Conservation (phyloP, 2,113 vertebrate species). For the Cyphomyrus discorhynchus region DNA sequence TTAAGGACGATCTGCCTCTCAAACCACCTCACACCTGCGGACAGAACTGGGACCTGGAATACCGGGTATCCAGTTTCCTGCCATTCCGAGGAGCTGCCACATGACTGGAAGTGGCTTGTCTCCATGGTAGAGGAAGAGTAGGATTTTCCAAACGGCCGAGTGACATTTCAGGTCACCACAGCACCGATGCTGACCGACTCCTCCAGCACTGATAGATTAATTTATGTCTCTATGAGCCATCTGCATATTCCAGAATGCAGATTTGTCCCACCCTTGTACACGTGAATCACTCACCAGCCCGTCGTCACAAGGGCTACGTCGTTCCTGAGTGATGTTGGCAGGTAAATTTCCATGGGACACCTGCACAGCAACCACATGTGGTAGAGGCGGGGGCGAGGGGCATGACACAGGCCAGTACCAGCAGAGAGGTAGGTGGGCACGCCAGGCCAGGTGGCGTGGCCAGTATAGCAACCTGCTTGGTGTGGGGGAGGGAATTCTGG, state of each 20-base stretch:
- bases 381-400: background rate
- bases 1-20: background rate
- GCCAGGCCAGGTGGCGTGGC: background rate
- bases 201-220: background rate
- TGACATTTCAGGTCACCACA: background rate
- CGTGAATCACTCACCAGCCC: background rate
- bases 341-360: background rate
- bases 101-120: background rate
- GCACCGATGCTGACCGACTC: background rate
- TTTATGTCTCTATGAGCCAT: background rate
- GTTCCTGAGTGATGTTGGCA: background rate
- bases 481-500: background rate
- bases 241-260: background rate
- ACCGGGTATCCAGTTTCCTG: background rate
- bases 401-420: background rate
- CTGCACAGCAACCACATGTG: background rate
- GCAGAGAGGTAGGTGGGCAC: background rate
- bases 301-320: background rate
- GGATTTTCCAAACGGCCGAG: background rate
- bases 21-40: background rate
- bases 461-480: background rate
- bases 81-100: background rate
- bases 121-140: background rate
- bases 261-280: background rate
- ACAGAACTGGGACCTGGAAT: background rate